These are phyloP conservation scores for Crax fasciolata DNA, from an alignment of 2,797 vertebrate genomes.

Conservation along the genomic window DNA sequence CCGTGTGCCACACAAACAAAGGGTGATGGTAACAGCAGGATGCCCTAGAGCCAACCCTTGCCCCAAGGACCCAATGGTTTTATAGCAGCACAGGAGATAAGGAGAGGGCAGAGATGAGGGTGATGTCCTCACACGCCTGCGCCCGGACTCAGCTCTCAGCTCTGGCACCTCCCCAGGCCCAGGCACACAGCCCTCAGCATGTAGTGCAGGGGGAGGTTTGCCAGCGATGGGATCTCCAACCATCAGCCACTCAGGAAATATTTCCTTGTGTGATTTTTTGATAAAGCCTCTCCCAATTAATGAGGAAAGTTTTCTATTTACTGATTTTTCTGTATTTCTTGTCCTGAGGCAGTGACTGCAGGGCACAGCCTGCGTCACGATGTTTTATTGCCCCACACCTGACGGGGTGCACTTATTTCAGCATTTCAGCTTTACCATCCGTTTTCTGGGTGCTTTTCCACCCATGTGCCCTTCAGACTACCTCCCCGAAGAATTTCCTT, in stretches of 20 bases:
- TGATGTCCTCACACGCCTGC: not conserved
- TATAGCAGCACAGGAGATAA: not conserved
- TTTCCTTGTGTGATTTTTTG: not conserved
- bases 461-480: not conserved
- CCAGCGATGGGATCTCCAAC: not conserved
- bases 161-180: not conserved
- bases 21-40: not conserved
- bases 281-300: not conserved
- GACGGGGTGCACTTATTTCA: not conserved
- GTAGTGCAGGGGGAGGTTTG: not conserved
- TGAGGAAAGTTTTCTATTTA: not conserved
- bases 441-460: not conserved
- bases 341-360: not conserved
- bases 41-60: accelerated
- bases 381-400: not conserved
- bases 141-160: not conserved
- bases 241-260: accelerated
- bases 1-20: not conserved
- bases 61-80: not conserved
- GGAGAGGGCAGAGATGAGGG: not conserved
- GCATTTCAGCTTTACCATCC: conserved; percentile 3
- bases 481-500: conserved; percentile 37
- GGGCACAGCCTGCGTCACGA: accelerated
- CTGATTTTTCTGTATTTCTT: not conserved
- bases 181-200: not conserved